Evolutionary conservation across 1,140 invertebrate genomes (phyloP).

Genomic region (Ceratitis capitata): DNA sequence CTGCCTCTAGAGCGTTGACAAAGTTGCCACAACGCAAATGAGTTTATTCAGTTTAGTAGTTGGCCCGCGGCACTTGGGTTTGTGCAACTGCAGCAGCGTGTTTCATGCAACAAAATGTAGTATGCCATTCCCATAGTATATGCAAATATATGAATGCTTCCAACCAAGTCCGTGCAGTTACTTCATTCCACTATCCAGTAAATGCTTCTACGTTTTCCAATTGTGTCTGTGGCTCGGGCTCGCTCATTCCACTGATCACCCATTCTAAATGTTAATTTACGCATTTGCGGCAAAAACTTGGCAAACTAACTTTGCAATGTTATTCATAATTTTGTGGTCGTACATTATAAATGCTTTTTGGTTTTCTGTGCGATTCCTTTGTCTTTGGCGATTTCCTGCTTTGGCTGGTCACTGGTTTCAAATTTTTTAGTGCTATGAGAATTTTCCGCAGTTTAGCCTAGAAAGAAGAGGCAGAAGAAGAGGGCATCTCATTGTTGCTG

Average conservation of each 20-base stretch:
- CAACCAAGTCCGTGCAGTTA: background rate
- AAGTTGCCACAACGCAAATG: conserved; percentile 27
- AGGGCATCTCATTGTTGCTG: background rate
- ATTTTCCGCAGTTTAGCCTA: background rate
- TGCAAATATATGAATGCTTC: background rate
- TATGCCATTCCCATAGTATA: background rate
- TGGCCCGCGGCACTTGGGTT: background rate
- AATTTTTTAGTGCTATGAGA: background rate
- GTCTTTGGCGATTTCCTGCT: background rate
- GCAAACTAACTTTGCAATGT: conserved; percentile 10
- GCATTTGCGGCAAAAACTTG: conserved; percentile 27
- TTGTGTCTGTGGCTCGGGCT: background rate
- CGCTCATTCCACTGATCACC: background rate
- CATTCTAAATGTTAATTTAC: conserved; percentile 34
- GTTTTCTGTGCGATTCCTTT: background rate
- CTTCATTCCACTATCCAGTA: background rate
- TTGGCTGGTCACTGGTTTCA: background rate
- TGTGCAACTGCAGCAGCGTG: background rate
- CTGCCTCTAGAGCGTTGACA: background rate
- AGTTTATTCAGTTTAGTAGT: conserved; percentile 34
- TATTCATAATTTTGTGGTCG: conserved; percentile 23
- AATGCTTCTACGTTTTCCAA: background rate
- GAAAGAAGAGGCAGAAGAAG: too few species aligned
- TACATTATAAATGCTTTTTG: conserved; percentile 14
- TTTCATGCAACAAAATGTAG: background rate